phyloP scores from a whole-genome alignment of 2,888 invertebrate genomes.

The Xanthia togata region DNA sequence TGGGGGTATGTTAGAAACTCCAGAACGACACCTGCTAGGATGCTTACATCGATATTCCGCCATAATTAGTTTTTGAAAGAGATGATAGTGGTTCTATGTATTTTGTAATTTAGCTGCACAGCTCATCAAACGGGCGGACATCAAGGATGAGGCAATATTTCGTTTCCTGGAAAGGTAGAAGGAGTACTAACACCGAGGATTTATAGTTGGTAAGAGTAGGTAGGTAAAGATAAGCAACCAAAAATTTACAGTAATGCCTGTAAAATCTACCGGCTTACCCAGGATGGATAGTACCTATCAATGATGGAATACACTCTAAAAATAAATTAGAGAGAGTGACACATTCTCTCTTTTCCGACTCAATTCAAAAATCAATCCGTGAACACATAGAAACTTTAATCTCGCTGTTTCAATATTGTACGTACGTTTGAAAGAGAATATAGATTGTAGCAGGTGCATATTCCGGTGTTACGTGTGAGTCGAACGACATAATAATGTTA shows the following conservation, averaged over 20 bases:
- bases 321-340: neutral
- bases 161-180: neutral
- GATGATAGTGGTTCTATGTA: neutral
- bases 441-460: slow-evolving; percentile 51
- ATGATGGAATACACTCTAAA: neutral
- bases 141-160: neutral
- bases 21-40: neutral
- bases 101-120: neutral
- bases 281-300: neutral
- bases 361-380: slow-evolving; percentile 53
- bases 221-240: neutral
- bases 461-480: slow-evolving; percentile 31
- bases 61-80: neutral
- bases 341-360: neutral
- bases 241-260: no score
- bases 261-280: neutral
- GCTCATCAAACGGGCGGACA: neutral
- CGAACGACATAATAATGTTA: slow-evolving; percentile 52
- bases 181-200: neutral
- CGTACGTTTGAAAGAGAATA: slow-evolving; percentile 55
- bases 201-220: neutral
- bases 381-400: slow-evolving; percentile 58
- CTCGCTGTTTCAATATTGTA: slow-evolving; percentile 61
- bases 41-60: neutral
- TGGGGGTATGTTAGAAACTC: neutral